Evolutionary conservation across 2,113 vertebrate species (phyloP), one percentile per base, ranked within the genome.

Genomic region (Heterochromis multidens): DNA sequence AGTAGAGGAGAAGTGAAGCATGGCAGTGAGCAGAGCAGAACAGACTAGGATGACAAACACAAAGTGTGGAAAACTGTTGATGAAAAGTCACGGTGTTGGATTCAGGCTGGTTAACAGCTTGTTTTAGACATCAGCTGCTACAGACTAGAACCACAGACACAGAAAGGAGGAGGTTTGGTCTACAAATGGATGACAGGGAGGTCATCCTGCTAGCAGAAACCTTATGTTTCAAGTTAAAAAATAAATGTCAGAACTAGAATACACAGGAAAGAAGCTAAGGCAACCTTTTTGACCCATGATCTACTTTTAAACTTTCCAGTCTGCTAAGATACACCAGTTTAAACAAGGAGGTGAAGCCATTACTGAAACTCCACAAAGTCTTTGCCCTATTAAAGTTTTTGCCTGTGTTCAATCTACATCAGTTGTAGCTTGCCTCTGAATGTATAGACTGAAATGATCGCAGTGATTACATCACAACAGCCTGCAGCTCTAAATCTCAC

Each of bases 1-100:
- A 86, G 84, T 77, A 76, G 56, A 86, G 79, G 57, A 25, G 27
- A 91, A 87, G 85, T 81, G 81, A 80, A 90, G 88, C 84, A 63
- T 88, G 79, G 85, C 65, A 49, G 84, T 7, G 37, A 91, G 63
- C 25, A 29, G 76, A 84, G 46, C 61, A 67, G 70, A 80, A 46
- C 63, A 84, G 60, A 12, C 25, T 56, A 62, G 78, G 82, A 87
- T 82, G 86, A 90, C 80, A 92, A 88, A 90, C 19, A 31, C 31
- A 46, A 56, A 89, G 16, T 57, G 33, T 58, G 43, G 78, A 83
- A 89, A 89, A 61, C 77, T 86, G 82, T 61, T 85, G 78, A 90
- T 86, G 76, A 61, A 59, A 80, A 57, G 65, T 77, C 84, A 76
- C 57, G 63, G 63, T 62, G 58, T 29, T 37, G 14, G 60, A 54